A percentile compares a stretch with the other conserved stretches of the same genome.
Evolutionary conservation across 1,140 invertebrate species (phyloP).

Genomic region (Drosophila ficusphila): DNA sequence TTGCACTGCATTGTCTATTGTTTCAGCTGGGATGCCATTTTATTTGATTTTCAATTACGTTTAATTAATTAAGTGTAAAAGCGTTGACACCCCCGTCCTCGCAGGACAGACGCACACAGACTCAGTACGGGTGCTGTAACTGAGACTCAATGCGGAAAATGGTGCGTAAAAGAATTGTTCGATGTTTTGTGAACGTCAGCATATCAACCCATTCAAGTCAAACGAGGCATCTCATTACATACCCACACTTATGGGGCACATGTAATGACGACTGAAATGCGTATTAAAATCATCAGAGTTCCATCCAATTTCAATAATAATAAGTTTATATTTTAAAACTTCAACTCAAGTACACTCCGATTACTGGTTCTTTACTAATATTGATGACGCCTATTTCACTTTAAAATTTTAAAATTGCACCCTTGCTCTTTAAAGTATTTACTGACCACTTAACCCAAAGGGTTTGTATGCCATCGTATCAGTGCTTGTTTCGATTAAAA

Average conservation of each 20-base stretch:
- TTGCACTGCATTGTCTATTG: conserved; percentile 62
- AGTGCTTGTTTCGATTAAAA: too few relatives aligned
- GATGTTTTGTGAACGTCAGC: conserved; percentile 58
- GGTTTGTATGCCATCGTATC: too few relatives aligned
- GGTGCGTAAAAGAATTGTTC: conserved; percentile 61
- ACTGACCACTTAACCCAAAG: too few relatives aligned
- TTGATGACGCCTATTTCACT: too few relatives aligned
- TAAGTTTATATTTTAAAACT: too few relatives aligned
- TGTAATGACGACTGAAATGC: conserved; percentile 1
- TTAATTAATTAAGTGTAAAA: conserved; percentile 82
- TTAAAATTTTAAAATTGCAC: too few relatives aligned
- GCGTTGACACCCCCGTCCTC: conserved; percentile 50
- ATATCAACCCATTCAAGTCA: conserved; percentile 36
- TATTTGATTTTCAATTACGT: conserved; percentile 79
- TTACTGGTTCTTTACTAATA: too few relatives aligned
- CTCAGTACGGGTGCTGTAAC: background rate
- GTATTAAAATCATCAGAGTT: conserved; percentile 46
- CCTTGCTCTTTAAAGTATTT: too few relatives aligned
- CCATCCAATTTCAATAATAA: too few relatives aligned
- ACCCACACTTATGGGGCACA: background rate
- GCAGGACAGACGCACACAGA: background rate
- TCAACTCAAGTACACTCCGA: too few relatives aligned
- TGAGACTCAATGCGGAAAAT: conserved; percentile 47
- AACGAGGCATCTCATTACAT: conserved; percentile 19
- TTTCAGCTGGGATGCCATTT: conserved; percentile 66